These are phyloP conservation scores for Apodemia zela DNA, from an alignment of 2,888 invertebrate genomes.

Conservation along the genomic window DNA sequence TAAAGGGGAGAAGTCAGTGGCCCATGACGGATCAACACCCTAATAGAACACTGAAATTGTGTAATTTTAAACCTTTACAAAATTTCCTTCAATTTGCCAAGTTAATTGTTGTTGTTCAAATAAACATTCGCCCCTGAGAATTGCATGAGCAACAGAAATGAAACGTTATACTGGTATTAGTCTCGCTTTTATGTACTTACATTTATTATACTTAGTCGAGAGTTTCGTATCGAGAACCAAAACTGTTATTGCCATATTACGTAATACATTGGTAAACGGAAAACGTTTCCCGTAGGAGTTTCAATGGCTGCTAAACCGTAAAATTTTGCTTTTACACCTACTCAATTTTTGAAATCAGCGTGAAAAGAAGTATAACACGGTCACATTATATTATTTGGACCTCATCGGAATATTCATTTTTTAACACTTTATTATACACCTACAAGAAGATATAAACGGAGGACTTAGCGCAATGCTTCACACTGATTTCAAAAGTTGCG, in stretches of 20 bases:
- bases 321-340: neutral
- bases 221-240: neutral
- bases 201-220: neutral
- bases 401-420: too few species aligned
- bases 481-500: too few species aligned
- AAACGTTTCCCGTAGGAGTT: neutral
- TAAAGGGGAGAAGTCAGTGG: neutral
- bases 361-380: neutral
- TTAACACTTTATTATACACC: too few species aligned
- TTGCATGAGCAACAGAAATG: conserved; percentile 3
- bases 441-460: too few species aligned
- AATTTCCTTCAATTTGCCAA: conserved; percentile 5
- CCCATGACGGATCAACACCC: neutral
- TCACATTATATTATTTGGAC: neutral
- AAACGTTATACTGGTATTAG: conserved; percentile 3
- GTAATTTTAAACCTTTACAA: neutral
- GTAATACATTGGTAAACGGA: conserved; percentile 5
- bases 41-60: neutral
- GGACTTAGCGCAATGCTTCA: too few species aligned
- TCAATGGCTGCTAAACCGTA: neutral
- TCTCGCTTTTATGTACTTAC: conserved; percentile 1
- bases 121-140: conserved; percentile 3
- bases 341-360: neutral
- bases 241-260: conserved; percentile 4
- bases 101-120: conserved; percentile 1